Evolutionary conservation across 2,113 vertebrate species (phyloP).

Genomic region (Rallus limicola): DNA sequence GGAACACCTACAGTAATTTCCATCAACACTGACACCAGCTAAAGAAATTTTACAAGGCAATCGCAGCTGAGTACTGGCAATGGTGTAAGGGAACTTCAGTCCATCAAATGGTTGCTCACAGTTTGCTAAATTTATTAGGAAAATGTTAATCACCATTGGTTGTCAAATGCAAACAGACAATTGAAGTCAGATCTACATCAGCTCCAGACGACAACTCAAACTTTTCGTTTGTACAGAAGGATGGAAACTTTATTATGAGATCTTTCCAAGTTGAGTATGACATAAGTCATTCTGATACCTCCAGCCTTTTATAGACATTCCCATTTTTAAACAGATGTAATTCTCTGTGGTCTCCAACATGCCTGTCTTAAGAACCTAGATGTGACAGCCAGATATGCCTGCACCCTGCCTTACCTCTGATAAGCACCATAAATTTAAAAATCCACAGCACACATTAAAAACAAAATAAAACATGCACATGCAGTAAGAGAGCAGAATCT

Average conservation of each 20-base stretch:
- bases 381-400: neutral
- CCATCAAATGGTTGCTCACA: neutral
- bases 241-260: neutral
- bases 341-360: neutral
- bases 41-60: neutral
- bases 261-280: neutral
- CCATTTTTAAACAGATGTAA: neutral
- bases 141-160: neutral
- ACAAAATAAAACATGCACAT: neutral
- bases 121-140: neutral
- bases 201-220: neutral
- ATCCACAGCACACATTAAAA: neutral
- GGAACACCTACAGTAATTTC: neutral
- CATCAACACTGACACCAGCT: neutral
- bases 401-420: neutral
- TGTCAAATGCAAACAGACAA: neutral
- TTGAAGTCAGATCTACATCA: neutral
- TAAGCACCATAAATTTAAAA: neutral
- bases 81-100: neutral
- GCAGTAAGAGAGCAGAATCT: neutral
- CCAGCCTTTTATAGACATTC: neutral
- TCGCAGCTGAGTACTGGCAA: neutral
- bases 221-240: neutral
- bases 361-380: neutral
- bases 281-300: neutral